These are phyloP conservation scores for Telenomus remus DNA, from an alignment of 1,140 invertebrate species.

Conservation along the genomic window DNA sequence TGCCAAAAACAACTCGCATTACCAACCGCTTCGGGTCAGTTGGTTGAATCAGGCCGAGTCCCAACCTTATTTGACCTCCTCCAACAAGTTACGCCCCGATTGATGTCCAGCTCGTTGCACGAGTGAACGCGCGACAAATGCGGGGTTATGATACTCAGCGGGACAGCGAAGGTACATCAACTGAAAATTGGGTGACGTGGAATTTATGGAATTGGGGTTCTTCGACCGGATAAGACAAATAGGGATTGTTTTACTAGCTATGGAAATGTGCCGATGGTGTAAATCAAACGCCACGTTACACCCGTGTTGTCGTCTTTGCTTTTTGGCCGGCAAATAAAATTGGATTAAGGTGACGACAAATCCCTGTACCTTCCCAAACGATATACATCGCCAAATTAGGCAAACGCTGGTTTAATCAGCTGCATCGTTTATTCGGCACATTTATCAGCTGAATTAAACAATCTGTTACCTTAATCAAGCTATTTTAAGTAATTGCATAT, in stretches of 20 bases:
- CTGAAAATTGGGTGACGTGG: constrained; percentile 37
- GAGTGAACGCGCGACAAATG: constrained; percentile 35
- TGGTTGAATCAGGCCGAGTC: constrained; percentile 7
- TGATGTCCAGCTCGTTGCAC: constrained; percentile 42
- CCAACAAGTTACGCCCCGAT: constrained; percentile 26
- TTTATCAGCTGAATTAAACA: constrained; percentile 42
- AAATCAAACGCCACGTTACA: constrained; percentile 37
- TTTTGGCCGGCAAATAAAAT: constrained; percentile 31
- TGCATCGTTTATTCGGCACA: constrained; percentile 27
- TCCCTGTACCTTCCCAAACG: neutral
- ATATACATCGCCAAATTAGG: constrained; percentile 44
- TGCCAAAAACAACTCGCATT: constrained; percentile 12
- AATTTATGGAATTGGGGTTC: constrained; percentile 40
- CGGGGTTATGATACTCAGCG: constrained; percentile 37
- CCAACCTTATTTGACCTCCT: constrained; percentile 15
- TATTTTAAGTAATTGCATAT: constrained; percentile 36
- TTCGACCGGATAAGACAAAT: constrained; percentile 45
- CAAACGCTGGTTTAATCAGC: constrained; percentile 40
- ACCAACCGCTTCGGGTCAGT: constrained; percentile 15
- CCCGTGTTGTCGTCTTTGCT: constrained; percentile 17
- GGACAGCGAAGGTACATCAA: constrained; percentile 11
- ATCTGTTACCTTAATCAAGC: constrained; percentile 46
- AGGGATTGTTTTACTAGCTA: constrained; percentile 25
- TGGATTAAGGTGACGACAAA: constrained; percentile 33
- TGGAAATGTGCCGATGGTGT: constrained; percentile 12